Percentiles rank a stretch among this genome's conserved stretches.
Conservation (phyloP, 2,113 vertebrate genomes). For the Heptranchias perlo region DNA sequence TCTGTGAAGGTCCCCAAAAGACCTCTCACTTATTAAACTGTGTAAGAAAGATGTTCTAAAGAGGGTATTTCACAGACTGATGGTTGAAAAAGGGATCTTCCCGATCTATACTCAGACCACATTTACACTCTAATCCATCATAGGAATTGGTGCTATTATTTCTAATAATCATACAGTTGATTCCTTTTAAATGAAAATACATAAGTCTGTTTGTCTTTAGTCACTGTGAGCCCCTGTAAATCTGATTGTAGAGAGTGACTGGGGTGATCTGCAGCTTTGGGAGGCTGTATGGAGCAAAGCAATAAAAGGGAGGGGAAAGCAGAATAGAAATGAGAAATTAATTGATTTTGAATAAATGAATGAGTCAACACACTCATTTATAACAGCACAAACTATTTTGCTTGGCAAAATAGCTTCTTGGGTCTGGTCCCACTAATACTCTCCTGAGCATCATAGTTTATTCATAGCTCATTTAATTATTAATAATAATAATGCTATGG, state of each 20-base stretch:
- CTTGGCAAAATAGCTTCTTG: not conserved
- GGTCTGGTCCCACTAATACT: not conserved
- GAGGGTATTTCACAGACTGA: not conserved
- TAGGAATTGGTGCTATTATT: constrained; percentile 15
- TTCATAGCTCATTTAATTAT: constrained; percentile 20
- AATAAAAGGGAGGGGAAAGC: not conserved
- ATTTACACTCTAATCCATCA: not conserved
- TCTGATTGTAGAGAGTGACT: not conserved
- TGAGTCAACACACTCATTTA: not conserved
- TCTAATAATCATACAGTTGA: not conserved
- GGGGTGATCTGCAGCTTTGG: not conserved
- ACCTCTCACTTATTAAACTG: not conserved
- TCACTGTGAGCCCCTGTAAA: not conserved
- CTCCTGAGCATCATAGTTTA: not conserved
- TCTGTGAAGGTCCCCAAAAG: not conserved
- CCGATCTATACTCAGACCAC: not conserved
- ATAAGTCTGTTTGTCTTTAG: not conserved
- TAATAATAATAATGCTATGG: not conserved
- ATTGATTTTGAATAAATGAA: constrained; percentile 14
- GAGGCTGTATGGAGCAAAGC: not conserved
- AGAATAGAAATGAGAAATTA: not conserved
- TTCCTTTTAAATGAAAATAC: not conserved
- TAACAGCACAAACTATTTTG: not conserved
- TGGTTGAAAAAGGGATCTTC: not conserved
- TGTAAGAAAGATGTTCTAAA: not conserved